phyloP scores from a whole-genome alignment of 1,140 invertebrate genomes.

The Aradophagus sp. region DNA sequence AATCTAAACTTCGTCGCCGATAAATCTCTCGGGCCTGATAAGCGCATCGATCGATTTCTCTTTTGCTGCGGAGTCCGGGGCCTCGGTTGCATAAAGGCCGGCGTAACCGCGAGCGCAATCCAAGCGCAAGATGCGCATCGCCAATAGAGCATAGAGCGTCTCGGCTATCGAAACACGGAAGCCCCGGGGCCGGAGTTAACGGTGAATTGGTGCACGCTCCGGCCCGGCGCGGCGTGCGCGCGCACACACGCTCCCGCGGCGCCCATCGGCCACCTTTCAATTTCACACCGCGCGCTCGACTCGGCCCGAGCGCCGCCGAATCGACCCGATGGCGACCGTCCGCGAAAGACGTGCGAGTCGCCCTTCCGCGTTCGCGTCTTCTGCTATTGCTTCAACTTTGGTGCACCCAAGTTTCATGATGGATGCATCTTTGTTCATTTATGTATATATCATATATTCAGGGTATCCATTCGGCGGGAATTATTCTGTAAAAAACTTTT shows the following conservation, averaged over 20 bases:
- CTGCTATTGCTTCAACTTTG: too few relatives aligned
- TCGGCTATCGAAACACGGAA: slow-evolving; percentile 68
- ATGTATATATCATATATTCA: too few relatives aligned
- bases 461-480: slow-evolving; percentile 31
- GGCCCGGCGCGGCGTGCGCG: slow-evolving; percentile 28
- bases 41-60: slow-evolving; percentile 47
- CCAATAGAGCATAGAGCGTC: slow-evolving; percentile 43
- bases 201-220: slow-evolving; percentile 68
- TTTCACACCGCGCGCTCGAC: slow-evolving; percentile 55
- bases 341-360: too few relatives aligned
- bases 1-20: too few relatives aligned
- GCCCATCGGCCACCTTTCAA: slow-evolving; percentile 50
- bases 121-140: slow-evolving; percentile 61
- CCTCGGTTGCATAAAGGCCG: slow-evolving; percentile 44
- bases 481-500: too few relatives aligned
- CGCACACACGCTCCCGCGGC: slow-evolving; percentile 29
- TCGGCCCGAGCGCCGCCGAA: too few relatives aligned
- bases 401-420: too few relatives aligned
- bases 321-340: slow-evolving; percentile 51
- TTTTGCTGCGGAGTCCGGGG: slow-evolving; percentile 22
- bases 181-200: slow-evolving; percentile 69
- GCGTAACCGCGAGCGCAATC: slow-evolving; percentile 57
- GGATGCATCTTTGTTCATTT: too few relatives aligned
- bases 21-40: slow-evolving; percentile 40
- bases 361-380: too few relatives aligned